Evolutionary conservation across 37 sponge, comb jelly and placozoan species (phyloP).

Genomic region (Halisarca cf. caerulea): DNA sequence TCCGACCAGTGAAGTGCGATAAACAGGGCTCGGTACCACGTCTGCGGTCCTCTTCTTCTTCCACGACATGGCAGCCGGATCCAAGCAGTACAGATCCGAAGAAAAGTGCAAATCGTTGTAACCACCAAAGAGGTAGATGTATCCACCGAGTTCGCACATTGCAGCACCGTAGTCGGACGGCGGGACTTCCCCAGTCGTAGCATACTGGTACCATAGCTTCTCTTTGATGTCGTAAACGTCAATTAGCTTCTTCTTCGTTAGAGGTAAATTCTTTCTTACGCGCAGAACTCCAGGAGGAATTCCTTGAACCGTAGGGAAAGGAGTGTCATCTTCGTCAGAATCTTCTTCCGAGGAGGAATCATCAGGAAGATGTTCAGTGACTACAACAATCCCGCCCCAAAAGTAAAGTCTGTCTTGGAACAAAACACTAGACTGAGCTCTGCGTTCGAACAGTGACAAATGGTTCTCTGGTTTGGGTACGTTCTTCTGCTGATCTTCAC

Average conservation of each 20-base stretch:
- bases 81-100: not conserved
- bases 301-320: not conserved
- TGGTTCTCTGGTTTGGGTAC: no score
- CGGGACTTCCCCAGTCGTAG: not conserved
- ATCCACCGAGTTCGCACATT: not conserved
- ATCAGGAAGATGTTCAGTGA: constrained; percentile 1
- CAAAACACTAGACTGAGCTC: constrained; percentile 8
- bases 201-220: constrained; percentile 25
- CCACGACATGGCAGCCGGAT: constrained; percentile 16
- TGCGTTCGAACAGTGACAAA: constrained; percentile 19
- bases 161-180: constrained; percentile 23
- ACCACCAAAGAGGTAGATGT: constrained; percentile 15
- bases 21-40: not conserved
- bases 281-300: constrained; percentile 4
- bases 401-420: not conserved
- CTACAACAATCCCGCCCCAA: constrained; percentile 23
- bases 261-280: not conserved
- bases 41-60: not conserved
- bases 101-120: constrained; percentile 14
- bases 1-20: not conserved
- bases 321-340: not conserved
- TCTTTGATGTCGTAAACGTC: constrained; percentile 20
- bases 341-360: not conserved
- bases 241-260: constrained; percentile 18
- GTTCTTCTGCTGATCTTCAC: no score